Evolutionary conservation across 1,140 invertebrate species (phyloP).

Genomic region (Euwallacea fornicatus): DNA sequence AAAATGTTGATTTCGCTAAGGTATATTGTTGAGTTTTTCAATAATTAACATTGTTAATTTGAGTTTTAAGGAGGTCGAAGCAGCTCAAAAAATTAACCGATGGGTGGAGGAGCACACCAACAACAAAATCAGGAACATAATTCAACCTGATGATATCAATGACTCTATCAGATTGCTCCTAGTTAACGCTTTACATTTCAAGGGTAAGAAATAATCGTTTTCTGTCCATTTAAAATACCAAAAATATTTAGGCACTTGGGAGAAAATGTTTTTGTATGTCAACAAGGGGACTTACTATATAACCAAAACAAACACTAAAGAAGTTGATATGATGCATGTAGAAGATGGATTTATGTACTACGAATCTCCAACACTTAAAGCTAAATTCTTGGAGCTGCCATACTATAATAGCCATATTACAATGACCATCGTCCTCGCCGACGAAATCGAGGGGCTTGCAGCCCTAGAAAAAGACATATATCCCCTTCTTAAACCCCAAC

Average conservation of each 20-base stretch:
- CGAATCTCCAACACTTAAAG: constrained; percentile 56
- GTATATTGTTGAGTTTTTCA: constrained; percentile 9
- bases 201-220: constrained; percentile 48
- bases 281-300: constrained; percentile 55
- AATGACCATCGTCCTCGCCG: constrained; percentile 68
- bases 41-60: neutral
- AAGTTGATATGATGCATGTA: constrained; percentile 44
- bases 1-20: constrained; percentile 60
- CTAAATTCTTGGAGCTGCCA: constrained; percentile 60
- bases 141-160: constrained; percentile 60
- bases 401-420: constrained; percentile 56
- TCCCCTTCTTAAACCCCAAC: constrained; percentile 40
- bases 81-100: constrained; percentile 62
- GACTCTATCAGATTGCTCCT: constrained; percentile 66
- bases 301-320: constrained; percentile 41
- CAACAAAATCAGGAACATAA: constrained; percentile 69
- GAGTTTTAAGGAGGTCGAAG: constrained; percentile 35
- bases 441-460: constrained; percentile 60
- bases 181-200: constrained; percentile 85
- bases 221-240: neutral
- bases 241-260: constrained; percentile 56
- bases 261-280: constrained; percentile 59
- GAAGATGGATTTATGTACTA: constrained; percentile 50
- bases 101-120: constrained; percentile 75
- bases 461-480: constrained; percentile 44